Evolutionary conservation across 2,888 invertebrate genomes (phyloP).

Genomic region (Altica lythri): DNA sequence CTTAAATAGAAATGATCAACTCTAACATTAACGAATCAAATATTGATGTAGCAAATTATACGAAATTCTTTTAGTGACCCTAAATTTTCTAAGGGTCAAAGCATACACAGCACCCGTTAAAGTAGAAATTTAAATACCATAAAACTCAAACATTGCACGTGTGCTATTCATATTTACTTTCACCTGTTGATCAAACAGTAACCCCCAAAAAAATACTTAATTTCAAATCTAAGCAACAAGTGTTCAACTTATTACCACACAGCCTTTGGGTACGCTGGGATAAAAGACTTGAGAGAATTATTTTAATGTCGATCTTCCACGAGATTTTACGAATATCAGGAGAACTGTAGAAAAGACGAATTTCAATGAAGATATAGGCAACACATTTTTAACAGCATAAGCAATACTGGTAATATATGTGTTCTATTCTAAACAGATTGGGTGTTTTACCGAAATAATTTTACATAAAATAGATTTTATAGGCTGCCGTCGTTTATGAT

Average conservation of each 20-base stretch:
- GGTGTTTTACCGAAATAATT: no score
- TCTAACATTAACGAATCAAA: no score
- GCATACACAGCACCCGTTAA: not conserved
- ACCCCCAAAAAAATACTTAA: not conserved
- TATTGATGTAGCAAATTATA: not conserved
- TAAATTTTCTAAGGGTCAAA: not conserved
- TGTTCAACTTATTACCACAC: constrained; percentile 11
- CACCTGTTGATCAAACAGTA: constrained; percentile 23
- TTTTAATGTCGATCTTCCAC: not conserved
- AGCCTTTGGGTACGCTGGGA: constrained; percentile 1
- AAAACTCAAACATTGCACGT: not conserved
- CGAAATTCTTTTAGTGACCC: no score
- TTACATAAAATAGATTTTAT: no score
- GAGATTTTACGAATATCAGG: not conserved
- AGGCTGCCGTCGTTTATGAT: no score
- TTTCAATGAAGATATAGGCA: not conserved
- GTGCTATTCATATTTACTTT: constrained; percentile 23
- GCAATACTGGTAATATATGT: no score
- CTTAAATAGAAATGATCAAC: no score
- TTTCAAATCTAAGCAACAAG: constrained; percentile 12
- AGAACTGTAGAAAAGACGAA: not conserved
- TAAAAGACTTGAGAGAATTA: not conserved
- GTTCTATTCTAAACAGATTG: no score
- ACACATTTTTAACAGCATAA: not conserved
- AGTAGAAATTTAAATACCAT: constrained; percentile 13